phyloP scores from a whole-genome alignment of 2,797 vertebrate species.

The Lagorchestes hirsutus region DNA sequence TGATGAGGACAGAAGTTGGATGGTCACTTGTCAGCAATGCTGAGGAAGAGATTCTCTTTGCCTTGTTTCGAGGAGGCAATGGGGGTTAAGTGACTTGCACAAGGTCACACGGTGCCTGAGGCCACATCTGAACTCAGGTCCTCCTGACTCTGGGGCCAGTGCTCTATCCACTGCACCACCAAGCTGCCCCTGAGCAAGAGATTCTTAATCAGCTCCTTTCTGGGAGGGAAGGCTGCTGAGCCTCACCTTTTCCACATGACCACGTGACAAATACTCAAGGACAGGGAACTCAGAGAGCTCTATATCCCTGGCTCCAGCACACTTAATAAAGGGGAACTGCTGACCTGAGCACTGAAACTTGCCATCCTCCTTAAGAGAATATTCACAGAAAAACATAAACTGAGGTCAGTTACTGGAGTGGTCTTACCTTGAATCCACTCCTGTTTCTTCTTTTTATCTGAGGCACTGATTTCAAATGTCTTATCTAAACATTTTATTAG shows the following conservation, averaged over 20 bases:
- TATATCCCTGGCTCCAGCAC: not conserved
- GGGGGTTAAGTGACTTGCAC: too few relatives aligned
- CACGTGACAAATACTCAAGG: not conserved
- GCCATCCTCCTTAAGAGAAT: not conserved
- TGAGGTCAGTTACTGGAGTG: slow-evolving; percentile 28
- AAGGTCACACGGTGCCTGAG: too few relatives aligned
- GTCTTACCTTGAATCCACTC: slow-evolving; percentile 97
- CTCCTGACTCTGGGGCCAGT: too few relatives aligned
- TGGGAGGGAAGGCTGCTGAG: too few relatives aligned
- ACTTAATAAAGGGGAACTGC: not conserved
- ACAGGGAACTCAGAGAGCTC: not conserved
- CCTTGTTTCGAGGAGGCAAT: too few relatives aligned
- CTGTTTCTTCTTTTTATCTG: slow-evolving; percentile 98
- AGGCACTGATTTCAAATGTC: slow-evolving; percentile 96
- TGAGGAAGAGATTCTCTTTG: not conserved
- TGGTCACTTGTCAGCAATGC: too few relatives aligned
- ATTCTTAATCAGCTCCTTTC: not conserved
- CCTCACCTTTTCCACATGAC: not conserved
- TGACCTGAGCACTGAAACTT: not conserved
- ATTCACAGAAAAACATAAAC: slow-evolving; percentile 5
- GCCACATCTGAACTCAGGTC: too few relatives aligned
- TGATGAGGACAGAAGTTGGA: not conserved
- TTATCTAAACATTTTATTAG: slow-evolving; percentile 94
- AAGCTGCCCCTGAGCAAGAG: not conserved
- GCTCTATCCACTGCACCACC: too few relatives aligned